These are phyloP conservation scores for Hirtodrosophila duncani DNA, from an alignment of 2,888 invertebrate species.

Conservation along the genomic window DNA sequence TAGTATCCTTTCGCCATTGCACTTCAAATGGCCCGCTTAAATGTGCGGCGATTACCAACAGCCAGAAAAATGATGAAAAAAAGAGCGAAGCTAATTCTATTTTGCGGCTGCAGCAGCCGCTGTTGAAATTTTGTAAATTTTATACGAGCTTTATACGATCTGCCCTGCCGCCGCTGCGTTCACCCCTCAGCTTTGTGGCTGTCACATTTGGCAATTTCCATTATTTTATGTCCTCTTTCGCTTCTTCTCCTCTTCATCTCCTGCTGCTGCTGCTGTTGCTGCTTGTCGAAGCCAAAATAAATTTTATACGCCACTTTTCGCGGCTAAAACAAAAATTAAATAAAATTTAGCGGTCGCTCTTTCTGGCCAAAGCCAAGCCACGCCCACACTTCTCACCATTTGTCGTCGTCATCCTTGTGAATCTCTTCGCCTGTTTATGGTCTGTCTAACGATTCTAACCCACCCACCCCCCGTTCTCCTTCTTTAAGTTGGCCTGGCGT, in stretches of 20 bases:
- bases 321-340: conserved; percentile 71
- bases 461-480: too few species aligned
- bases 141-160: conserved; percentile 69
- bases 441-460: conserved; percentile 69
- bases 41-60: conserved; percentile 67
- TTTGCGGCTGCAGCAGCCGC: conserved; percentile 69
- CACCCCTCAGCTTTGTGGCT: conserved; percentile 61
- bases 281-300: conserved; percentile 67
- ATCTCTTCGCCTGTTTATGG: conserved; percentile 56
- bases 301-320: conserved; percentile 73
- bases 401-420: background rate
- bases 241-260: conserved; percentile 20
- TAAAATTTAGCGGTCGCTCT: conserved; percentile 73
- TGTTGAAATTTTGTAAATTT: conserved; percentile 67
- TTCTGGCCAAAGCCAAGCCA: conserved; percentile 28
- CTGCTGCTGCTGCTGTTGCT: conserved; percentile 31
- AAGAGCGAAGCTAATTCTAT: conserved; percentile 65
- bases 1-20: conserved; percentile 45
- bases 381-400: background rate
- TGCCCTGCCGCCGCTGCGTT: background rate
- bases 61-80: conserved; percentile 21
- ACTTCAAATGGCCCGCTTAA: conserved; percentile 70
- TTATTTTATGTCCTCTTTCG: conserved; percentile 64
- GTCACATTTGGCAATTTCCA: conserved; percentile 74
- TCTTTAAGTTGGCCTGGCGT: conserved; percentile 71